These are phyloP conservation scores for Agrilus cyanescens DNA, from an alignment of 2,888 invertebrate species.

Conservation along the genomic window DNA sequence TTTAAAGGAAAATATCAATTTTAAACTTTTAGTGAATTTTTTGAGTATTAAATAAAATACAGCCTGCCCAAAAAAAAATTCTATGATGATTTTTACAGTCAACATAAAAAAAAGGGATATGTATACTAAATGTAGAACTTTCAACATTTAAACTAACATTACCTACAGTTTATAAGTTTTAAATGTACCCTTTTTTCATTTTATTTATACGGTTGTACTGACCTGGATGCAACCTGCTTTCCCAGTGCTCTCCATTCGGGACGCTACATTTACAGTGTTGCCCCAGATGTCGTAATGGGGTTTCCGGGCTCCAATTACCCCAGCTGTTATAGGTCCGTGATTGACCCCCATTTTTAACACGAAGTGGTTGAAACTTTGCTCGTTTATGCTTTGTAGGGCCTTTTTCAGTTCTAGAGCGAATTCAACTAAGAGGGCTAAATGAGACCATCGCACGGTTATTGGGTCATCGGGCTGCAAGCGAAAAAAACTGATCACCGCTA, in stretches of 20 bases:
- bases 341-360: constrained; percentile 89
- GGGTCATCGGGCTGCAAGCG: constrained; percentile 54
- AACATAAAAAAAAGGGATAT: no score
- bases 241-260: constrained; percentile 95
- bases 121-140: no score
- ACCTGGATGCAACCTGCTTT: constrained; percentile 92
- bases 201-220: constrained; percentile 16
- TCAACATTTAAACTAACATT: no score
- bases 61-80: no score
- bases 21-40: no score
- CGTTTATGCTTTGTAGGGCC: constrained; percentile 83
- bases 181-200: no score
- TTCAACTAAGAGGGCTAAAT: constrained; percentile 74
- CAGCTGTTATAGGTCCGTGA: constrained; percentile 91
- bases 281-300: constrained; percentile 97
- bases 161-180: no score
- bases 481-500: constrained; percentile 8
- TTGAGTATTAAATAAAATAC: no score
- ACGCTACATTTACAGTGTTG: constrained; percentile 94
- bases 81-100: no score
- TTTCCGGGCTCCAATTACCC: constrained; percentile 88
- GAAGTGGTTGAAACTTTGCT: constrained; percentile 92
- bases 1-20: no score
- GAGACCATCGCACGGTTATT: constrained; percentile 66
- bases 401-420: constrained; percentile 84